Conservation (phyloP, 2,113 vertebrate species). For the Hystrix cristata region DNA sequence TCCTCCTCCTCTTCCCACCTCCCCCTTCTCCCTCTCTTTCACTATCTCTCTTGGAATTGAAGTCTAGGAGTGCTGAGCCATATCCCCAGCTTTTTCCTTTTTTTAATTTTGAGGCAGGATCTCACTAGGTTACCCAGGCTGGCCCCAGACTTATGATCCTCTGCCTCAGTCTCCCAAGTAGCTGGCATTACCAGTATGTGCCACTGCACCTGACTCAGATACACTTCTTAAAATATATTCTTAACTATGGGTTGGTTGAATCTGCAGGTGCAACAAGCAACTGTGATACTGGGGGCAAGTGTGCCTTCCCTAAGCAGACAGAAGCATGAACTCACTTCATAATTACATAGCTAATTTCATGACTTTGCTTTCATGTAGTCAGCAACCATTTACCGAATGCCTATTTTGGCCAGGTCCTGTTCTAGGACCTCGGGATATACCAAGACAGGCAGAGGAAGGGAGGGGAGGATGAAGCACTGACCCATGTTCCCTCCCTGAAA, state of each 20-base stretch:
- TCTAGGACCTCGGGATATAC: neutral
- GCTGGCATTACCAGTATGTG: neutral
- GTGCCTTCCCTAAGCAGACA: neutral
- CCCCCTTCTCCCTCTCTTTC: neutral
- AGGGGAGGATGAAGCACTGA: too few species aligned
- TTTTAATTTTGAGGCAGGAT: neutral
- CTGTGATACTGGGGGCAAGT: neutral
- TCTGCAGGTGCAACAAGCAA: neutral
- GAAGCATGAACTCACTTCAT: neutral
- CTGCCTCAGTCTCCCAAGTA: neutral
- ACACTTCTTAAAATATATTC: neutral
- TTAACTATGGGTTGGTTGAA: neutral
- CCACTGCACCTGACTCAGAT: neutral
- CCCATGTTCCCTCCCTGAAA: neutral
- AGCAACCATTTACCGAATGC: neutral
- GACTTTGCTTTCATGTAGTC: conserved; percentile 21
- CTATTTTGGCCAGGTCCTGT: neutral
- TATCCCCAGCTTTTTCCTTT: neutral
- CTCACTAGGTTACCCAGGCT: neutral
- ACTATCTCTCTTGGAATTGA: neutral
- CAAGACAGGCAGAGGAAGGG: neutral
- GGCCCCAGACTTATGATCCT: neutral
- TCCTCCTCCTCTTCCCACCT: too few species aligned
- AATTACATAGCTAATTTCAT: neutral
- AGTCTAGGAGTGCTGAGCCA: neutral